These are phyloP conservation scores for Fulmarus glacialis DNA, from an alignment of 2,113 vertebrate genomes.

Conservation along the genomic window DNA sequence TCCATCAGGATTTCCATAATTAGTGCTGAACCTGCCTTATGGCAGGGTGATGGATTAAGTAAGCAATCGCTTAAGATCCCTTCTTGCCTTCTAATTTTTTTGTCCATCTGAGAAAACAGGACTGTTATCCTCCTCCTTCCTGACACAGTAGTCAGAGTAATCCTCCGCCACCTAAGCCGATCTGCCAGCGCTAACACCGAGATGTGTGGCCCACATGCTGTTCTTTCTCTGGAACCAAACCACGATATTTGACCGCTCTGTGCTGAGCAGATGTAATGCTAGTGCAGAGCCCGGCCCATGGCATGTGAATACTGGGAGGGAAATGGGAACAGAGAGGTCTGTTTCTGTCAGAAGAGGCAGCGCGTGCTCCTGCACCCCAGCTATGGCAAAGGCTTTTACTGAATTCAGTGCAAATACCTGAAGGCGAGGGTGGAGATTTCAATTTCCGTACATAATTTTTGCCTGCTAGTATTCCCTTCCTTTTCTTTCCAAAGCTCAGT, in stretches of 20 bases:
- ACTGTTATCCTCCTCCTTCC: background rate
- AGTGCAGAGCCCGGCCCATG: background rate
- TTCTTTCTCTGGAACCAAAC: background rate
- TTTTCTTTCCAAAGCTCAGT: background rate
- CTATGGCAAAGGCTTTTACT: background rate
- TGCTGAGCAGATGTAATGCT: background rate
- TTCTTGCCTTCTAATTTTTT: background rate
- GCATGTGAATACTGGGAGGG: background rate
- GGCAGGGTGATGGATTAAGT: background rate
- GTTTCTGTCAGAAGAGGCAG: background rate
- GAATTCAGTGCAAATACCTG: background rate
- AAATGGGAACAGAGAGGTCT: background rate
- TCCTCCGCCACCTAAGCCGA: background rate
- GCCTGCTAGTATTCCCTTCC: background rate
- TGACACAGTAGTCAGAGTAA: background rate
- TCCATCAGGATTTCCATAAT: background rate
- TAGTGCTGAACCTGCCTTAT: background rate
- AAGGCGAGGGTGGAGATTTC: background rate
- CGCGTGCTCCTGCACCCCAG: background rate
- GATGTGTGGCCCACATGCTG: background rate
- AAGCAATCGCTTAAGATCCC: background rate
- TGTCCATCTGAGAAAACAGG: background rate
- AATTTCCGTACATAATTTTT: background rate
- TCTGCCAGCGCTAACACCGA: background rate
- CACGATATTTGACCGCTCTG: background rate